Evolutionary conservation across 2,113 vertebrate species (phyloP).

Genomic region (Saimiri boliviensis): DNA sequence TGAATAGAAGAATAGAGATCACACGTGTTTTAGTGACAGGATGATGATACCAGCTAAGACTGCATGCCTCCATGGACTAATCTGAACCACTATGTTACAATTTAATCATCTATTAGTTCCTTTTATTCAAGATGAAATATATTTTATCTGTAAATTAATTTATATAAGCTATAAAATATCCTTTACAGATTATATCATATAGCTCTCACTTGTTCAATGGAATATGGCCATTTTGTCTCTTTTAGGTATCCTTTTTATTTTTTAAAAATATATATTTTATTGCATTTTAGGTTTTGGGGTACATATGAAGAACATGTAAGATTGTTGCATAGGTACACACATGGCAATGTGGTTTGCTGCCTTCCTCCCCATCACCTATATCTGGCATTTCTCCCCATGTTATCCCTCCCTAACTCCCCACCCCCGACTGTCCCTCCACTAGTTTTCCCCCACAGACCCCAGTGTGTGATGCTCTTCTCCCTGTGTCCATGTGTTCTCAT

Average conservation of each 20-base stretch:
- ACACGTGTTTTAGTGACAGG: neutral
- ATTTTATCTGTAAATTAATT: neutral
- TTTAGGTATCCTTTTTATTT: neutral
- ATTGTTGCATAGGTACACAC: too few species aligned
- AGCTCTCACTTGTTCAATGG: neutral
- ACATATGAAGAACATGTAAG: too few species aligned
- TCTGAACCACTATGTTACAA: neutral
- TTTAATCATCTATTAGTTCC: neutral
- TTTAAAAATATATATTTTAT: too few species aligned
- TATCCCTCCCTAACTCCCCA: too few species aligned
- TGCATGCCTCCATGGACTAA: neutral
- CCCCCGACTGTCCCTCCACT: too few species aligned
- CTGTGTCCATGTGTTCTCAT: too few species aligned
- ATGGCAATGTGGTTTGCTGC: too few species aligned
- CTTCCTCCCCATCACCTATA: too few species aligned
- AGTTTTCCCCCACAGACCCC: too few species aligned
- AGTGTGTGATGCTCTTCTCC: too few species aligned
- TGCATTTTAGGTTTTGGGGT: too few species aligned
- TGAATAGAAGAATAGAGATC: neutral
- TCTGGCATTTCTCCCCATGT: too few species aligned
- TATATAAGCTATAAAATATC: neutral
- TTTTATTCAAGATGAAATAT: neutral
- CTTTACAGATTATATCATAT: neutral
- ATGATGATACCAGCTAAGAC: accelerated
- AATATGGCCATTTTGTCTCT: neutral